These are phyloP conservation scores for Rhingia rostrata DNA, from an alignment of 2,888 invertebrate species.

Conservation along the genomic window DNA sequence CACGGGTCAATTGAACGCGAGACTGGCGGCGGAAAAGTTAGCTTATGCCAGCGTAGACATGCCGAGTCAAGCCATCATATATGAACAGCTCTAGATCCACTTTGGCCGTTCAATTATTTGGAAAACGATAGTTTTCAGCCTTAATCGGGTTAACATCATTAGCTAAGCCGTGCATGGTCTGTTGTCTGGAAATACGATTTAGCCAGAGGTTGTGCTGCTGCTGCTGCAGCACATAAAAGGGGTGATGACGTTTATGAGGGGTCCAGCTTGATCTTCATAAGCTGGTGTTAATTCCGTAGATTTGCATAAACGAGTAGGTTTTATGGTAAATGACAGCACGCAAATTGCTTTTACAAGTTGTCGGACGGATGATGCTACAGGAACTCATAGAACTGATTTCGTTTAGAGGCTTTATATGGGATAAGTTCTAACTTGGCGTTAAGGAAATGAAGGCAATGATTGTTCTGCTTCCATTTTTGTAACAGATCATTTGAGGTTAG, in stretches of 20 bases:
- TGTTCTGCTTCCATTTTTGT: not conserved
- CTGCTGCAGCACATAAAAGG: not conserved
- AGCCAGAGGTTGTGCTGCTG: conserved; percentile 3
- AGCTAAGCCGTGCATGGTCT: conserved; percentile 22
- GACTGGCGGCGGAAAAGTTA: conserved; percentile 6
- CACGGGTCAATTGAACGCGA: conserved; percentile 44
- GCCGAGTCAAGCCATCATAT: not conserved
- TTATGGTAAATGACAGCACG: conserved; percentile 17
- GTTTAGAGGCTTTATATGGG: not conserved
- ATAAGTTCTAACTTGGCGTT: not conserved
- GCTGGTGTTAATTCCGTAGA: conserved; percentile 41
- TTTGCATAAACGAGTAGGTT: conserved; percentile 37
- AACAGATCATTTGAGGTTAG: too few relatives aligned
- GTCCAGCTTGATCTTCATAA: conserved; percentile 9
- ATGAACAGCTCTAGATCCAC: conserved; percentile 7
- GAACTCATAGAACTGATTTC: not conserved
- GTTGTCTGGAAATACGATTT: conserved; percentile 33
- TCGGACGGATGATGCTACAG: not conserved
- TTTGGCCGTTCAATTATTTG: conserved; percentile 53
- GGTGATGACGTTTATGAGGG: conserved; percentile 16
- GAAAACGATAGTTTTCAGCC: conserved; percentile 39
- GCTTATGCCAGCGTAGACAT: not conserved
- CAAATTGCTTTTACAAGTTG: conserved; percentile 12
- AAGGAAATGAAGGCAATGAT: not conserved
- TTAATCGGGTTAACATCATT: conserved; percentile 61